These are phyloP conservation scores for Sander vitreus DNA, from an alignment of 2,113 vertebrate genomes.

Conservation along the genomic window DNA sequence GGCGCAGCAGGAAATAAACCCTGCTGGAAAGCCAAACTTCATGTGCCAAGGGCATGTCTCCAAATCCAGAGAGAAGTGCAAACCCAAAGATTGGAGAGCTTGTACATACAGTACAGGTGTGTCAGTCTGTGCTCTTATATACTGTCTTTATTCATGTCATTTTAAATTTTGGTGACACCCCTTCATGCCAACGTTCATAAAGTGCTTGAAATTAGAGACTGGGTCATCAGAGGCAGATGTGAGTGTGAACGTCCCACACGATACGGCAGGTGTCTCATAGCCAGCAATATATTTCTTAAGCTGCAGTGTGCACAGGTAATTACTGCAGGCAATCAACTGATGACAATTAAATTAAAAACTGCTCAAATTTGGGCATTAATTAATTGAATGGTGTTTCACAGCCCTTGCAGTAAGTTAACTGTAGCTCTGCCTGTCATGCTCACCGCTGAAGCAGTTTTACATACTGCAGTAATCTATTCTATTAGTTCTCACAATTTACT, in stretches of 20 bases:
- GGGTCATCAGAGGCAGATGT: conserved; percentile 16
- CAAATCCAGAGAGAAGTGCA: conserved; percentile 31
- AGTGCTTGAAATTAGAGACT: conserved; percentile 7
- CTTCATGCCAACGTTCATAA: background rate
- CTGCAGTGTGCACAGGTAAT: conserved; percentile 52
- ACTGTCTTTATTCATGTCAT: background rate
- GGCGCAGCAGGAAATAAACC: conserved; percentile 43
- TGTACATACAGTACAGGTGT: background rate
- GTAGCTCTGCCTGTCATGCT: conserved; percentile 26
- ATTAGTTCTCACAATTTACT: conserved; percentile 1
- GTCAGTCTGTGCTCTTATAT: background rate
- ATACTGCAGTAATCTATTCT: background rate
- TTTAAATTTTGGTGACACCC: background rate
- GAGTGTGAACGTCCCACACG: conserved; percentile 6
- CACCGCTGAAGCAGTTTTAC: conserved; percentile 11
- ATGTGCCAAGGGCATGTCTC: conserved; percentile 43
- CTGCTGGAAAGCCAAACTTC: conserved; percentile 43
- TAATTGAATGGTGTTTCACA: conserved; percentile 49
- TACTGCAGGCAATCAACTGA: conserved; percentile 53
- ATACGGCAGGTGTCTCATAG: conserved; percentile 50
- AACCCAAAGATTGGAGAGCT: conserved; percentile 3
- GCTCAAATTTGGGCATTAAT: conserved; percentile 61
- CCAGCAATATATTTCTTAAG: conserved; percentile 29
- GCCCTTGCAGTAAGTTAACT: conserved; percentile 27
- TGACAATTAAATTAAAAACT: conserved; percentile 58